Base-by-base conservation (phyloP, 2,797 vertebrate species). In the Myotis planiceps region DNA sequence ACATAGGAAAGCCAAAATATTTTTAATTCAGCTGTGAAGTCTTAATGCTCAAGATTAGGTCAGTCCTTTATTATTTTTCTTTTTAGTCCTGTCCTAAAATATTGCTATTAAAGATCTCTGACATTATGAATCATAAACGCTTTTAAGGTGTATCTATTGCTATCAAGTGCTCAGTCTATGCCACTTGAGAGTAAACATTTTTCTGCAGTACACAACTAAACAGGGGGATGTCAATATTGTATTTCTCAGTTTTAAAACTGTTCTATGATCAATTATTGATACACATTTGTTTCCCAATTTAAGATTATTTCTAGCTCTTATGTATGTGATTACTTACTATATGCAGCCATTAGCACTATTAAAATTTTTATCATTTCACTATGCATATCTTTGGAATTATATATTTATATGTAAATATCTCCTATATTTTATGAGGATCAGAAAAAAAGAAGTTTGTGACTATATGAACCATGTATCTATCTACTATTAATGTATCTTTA, bases 81-180 rank as follows among this genome's bases (percentile, higher is more conserved):
- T 88, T 78, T 95, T 13, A 74, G 18, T 42, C 16, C 29, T 96
- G 2, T 49, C 19, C 39, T 92, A 72, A 85, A 94, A 92, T 80
- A 80, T 39, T 96, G 51, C 49, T 87, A 69, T 96, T n/a, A 89
- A 83, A 89, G 39, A 47, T 93, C 37, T 75, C 71, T 80, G 63
- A 25, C 9, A n/a, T 83, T 95, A 91, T 84, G 21, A 91, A 80
- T 89, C 15, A 66, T 51, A 63, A 49, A 94, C 78, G 14, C 27
- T 78, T 92, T 87, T 76, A 51, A 74, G 88, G n/a, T 65, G 0
- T 55, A 42, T 69, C 18, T 82, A 25, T 60, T 4, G 5, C 15
- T 76, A 72, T 37, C 60, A 49, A 89, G 86, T 72, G n/a, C 23
- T 90, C 8, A 32, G 0, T 79, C 7, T 65, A 9, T 60, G 9